Percentiles rank a stretch among this genome's conserved stretches.
Conservation (phyloP, 92 coral and sea anemone species). For the Epizoanthus rinbou region DNA sequence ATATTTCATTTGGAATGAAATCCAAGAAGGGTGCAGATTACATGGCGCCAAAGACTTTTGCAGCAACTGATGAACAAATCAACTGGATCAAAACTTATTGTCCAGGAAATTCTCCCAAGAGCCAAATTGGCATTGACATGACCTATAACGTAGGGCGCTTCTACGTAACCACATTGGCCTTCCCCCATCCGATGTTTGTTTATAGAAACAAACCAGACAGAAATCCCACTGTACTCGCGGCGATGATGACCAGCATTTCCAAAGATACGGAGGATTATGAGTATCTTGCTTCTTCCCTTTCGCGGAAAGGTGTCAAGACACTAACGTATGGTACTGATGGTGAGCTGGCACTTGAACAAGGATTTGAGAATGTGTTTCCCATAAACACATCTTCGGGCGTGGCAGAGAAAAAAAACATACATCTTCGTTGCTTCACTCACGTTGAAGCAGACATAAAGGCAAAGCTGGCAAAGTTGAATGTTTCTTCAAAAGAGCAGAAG, state of each 20-base stretch:
- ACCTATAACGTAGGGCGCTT: constrained; percentile 66
- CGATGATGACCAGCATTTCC: constrained; percentile 60
- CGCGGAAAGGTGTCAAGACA: constrained; percentile 38
- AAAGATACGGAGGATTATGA: constrained; percentile 61
- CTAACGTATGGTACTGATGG: constrained; percentile 59
- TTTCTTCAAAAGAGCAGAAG: constrained; percentile 7
- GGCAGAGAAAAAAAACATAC: constrained; percentile 27
- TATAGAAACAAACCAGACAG: constrained; percentile 43
- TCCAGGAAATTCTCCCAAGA: constrained; percentile 33
- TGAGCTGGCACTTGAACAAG: constrained; percentile 56
- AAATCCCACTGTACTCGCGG: constrained; percentile 54
- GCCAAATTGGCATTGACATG: constrained; percentile 52
- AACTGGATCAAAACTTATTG: constrained; percentile 55
- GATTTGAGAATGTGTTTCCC: constrained; percentile 27
- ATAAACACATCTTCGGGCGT: constrained; percentile 17
- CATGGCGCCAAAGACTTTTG: constrained; percentile 61
- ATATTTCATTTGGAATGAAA: constrained; percentile 40
- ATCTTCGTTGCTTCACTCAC: constrained; percentile 41
- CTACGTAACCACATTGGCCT: constrained; percentile 62
- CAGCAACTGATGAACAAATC: constrained; percentile 47
- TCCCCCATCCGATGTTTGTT: constrained; percentile 72
- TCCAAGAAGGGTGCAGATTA: constrained; percentile 20
- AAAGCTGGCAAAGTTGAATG: constrained; percentile 24
- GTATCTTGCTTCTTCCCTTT: constrained; percentile 47
- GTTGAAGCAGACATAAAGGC: constrained; percentile 37